These are phyloP conservation scores for Melitaea athalia DNA, from an alignment of 2,888 invertebrate species.

Conservation along the genomic window DNA sequence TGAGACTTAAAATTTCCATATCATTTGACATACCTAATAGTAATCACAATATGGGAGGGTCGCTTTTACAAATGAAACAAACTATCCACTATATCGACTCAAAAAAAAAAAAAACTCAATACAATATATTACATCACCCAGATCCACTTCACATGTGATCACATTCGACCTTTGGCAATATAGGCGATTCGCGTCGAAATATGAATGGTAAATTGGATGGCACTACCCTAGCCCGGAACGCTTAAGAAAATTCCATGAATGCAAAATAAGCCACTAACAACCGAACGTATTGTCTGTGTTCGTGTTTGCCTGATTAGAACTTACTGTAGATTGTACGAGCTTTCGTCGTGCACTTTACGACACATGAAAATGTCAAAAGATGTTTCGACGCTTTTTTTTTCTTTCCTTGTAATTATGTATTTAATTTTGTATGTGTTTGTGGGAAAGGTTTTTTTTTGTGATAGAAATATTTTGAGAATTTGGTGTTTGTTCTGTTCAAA, in stretches of 20 bases:
- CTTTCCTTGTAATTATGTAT: neutral
- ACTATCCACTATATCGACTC: neutral
- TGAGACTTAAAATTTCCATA: no score
- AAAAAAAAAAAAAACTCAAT: neutral
- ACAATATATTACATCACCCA: constrained; percentile 13
- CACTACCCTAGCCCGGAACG: constrained; percentile 58
- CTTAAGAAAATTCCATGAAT: constrained; percentile 80
- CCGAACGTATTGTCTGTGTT: constrained; percentile 62
- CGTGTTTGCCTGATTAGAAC: constrained; percentile 70
- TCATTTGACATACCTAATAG: no score
- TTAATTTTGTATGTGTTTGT: neutral
- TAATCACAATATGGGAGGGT: no score
- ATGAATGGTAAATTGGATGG: constrained; percentile 77
- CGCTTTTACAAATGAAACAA: neutral
- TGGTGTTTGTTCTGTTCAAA: no score
- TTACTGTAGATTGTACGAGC: constrained; percentile 51
- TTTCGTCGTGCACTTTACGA: constrained; percentile 42
- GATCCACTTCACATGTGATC: constrained; percentile 36
- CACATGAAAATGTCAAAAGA: constrained; percentile 37
- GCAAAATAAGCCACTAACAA: constrained; percentile 74
- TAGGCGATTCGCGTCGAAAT: constrained; percentile 74
- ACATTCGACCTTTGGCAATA: constrained; percentile 71
- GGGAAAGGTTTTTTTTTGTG: no score
- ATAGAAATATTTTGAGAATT: no score
- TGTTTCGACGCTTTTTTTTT: constrained; percentile 14